Conservation (phyloP, 1,140 invertebrate species). For the Adelges cooleyi region DNA sequence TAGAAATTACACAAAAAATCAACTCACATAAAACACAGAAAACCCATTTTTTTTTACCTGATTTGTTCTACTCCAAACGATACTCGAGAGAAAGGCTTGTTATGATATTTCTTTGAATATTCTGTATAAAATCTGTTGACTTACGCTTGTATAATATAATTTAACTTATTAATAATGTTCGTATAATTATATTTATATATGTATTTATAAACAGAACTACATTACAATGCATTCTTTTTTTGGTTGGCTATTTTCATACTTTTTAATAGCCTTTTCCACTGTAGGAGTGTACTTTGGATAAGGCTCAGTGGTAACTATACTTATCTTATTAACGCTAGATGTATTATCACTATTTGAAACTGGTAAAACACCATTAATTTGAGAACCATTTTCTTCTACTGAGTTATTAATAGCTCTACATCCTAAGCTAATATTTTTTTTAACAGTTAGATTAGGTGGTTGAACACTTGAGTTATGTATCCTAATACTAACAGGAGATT, state of each 20-base stretch:
- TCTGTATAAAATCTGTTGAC: background rate
- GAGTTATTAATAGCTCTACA: background rate
- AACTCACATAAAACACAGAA: constrained; percentile 1
- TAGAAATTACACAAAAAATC: constrained; percentile 6
- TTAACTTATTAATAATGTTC: background rate
- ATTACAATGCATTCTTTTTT: constrained; percentile 30
- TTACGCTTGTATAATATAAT: background rate
- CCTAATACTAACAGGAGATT: too few species aligned
- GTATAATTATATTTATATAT: too few species aligned
- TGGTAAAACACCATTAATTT: background rate
- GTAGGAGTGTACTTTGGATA: constrained; percentile 24
- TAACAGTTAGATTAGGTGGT: too few species aligned
- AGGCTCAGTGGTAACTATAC: constrained; percentile 8
- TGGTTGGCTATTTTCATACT: constrained; percentile 18
- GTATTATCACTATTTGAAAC: background rate
- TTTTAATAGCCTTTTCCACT: constrained; percentile 23
- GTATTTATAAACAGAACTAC: background rate
- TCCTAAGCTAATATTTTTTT: background rate
- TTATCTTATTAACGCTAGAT: background rate
- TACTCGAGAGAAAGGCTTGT: constrained; percentile 14
- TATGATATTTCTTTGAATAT: constrained; percentile 11
- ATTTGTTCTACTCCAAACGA: constrained; percentile 3
- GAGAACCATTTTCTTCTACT: background rate
- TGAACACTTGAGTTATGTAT: too few species aligned
- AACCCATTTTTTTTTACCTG: constrained; percentile 9